Evolutionary conservation across 2,888 invertebrate genomes (phyloP).

Genomic region (Alviniconcha strummeri): DNA sequence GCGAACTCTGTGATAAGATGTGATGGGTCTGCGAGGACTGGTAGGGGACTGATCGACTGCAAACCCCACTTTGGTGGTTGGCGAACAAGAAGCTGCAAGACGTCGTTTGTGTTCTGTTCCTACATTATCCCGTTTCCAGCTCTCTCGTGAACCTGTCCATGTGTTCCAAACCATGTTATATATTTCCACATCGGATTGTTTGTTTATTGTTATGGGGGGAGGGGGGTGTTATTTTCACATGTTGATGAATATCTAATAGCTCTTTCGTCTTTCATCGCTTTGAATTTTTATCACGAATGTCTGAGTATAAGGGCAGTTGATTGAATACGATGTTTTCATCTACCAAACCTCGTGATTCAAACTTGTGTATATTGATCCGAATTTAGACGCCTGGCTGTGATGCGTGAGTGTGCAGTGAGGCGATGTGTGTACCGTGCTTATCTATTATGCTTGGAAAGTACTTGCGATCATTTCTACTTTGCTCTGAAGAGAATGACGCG

Average conservation of each 20-base stretch:
- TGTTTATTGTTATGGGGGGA: not conserved
- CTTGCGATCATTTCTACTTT: too few relatives aligned
- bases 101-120: not conserved
- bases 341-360: too few relatives aligned
- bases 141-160: not conserved
- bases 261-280: not conserved
- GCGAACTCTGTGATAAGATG: slow-evolving; percentile 28
- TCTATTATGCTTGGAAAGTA: too few relatives aligned
- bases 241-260: not conserved
- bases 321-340: not conserved
- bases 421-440: too few relatives aligned
- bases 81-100: not conserved
- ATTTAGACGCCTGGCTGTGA: too few relatives aligned
- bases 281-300: not conserved
- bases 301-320: not conserved
- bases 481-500: too few relatives aligned
- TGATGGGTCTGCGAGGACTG: not conserved
- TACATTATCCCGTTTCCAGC: not conserved
- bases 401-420: too few relatives aligned
- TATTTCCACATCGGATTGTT: not conserved
- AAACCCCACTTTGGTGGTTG: not conserved
- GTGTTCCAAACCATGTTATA: not conserved
- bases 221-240: not conserved
- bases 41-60: not conserved
- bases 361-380: too few relatives aligned